Percentiles rank a stretch among this genome's conserved stretches.
Evolutionary conservation across 2,888 invertebrate genomes (phyloP).

Genomic region (Meloe dianella): DNA sequence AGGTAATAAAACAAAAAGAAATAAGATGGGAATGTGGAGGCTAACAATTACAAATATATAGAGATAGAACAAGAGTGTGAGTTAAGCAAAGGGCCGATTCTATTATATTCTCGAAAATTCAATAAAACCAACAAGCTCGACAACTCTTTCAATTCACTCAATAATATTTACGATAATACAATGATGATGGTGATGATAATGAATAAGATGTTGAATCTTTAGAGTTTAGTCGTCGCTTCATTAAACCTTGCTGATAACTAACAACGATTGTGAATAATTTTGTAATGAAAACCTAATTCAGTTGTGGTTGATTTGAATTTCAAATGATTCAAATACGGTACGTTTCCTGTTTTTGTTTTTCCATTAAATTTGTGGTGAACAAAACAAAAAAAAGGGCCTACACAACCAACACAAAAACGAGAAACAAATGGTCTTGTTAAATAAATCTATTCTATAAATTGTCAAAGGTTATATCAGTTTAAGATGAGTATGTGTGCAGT

Average conservation of each 20-base stretch:
- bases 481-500: background rate
- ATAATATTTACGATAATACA: background rate
- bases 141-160: background rate
- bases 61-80: background rate
- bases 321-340: background rate
- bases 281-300: slow-evolving; percentile 3
- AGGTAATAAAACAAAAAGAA: background rate
- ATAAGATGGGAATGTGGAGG: background rate
- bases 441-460: background rate
- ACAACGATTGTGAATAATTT: background rate
- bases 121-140: background rate
- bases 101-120: background rate
- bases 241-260: background rate
- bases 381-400: background rate
- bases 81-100: background rate
- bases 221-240: background rate
- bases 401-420: background rate
- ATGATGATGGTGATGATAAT: background rate
- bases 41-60: slow-evolving; percentile 3
- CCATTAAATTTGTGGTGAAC: background rate
- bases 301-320: slow-evolving; percentile 2
- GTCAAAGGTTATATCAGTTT: background rate
- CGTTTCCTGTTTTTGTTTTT: background rate
- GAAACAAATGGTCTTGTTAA: background rate
- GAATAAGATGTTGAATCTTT: background rate